phyloP scores from a whole-genome alignment of 2,797 vertebrate species.

The Micropoecilia bifurca region DNA sequence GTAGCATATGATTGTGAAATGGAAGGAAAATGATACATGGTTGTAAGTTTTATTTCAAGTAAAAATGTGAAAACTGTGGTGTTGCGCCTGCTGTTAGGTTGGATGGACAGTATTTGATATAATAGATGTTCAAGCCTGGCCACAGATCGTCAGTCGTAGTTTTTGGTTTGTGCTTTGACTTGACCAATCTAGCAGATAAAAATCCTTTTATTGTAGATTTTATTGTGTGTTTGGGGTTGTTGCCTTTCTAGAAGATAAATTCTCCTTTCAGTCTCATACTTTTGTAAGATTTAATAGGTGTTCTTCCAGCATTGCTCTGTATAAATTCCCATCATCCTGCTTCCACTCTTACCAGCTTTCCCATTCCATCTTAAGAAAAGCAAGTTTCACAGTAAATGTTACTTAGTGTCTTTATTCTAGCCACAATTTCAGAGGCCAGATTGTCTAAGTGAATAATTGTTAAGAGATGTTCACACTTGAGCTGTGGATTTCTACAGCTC shows the following conservation, averaged over 20 bases:
- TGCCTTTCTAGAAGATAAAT: not conserved
- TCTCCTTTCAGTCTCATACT: not conserved
- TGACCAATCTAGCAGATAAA: not conserved
- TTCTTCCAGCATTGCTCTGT: not conserved
- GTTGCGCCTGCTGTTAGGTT: not conserved
- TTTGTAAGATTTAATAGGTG: not conserved
- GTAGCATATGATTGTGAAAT: not conserved
- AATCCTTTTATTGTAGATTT: not conserved
- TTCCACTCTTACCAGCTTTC: not conserved
- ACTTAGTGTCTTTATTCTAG: not conserved
- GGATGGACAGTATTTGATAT: not conserved
- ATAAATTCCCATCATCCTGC: not conserved
- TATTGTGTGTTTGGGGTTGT: not conserved
- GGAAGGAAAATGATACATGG: not conserved
- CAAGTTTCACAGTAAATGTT: not conserved
- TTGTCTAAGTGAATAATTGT: not conserved
- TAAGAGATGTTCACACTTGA: not conserved
- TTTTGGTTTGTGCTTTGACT: not conserved
- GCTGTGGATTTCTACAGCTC: not conserved
- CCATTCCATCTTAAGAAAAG: not conserved
- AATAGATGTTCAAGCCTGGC: not conserved
- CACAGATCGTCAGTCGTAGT: not conserved
- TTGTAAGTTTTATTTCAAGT: not conserved
- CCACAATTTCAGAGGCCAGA: not conserved
- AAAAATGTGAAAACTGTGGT: not conserved